Base-by-base conservation (phyloP, 2,888 invertebrate genomes). In the Cybosia mesomella region DNA sequence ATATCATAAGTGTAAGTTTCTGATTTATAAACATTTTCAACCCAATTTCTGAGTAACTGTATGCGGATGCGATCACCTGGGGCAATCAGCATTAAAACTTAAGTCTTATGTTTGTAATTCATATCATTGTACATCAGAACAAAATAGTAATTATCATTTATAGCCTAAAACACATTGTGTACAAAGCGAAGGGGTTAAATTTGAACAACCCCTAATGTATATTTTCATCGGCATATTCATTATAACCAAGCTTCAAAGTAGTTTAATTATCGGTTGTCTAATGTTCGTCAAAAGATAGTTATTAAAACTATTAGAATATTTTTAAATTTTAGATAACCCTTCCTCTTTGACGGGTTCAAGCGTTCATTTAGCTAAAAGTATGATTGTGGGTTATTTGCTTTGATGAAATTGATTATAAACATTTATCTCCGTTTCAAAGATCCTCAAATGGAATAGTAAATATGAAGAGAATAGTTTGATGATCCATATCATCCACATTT, bases 261-360 rank as follows among this genome's bases (percentile, higher is more conserved):
- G 76, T 86, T 92, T 95, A 94, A 95, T 94, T 92, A 89, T 80
- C 78, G 87, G 91, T 91, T 95, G 93, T 93, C 92, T 86, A 85
- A 85, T 85, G 85, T 86, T 85, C 89, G 87, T 90, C 87, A 89
- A 89, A 90, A 89, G 85, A 82, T 77, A 85, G 89, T 90, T 91
- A 94, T 95, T 94, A 93, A 91, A 93, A 89, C 92, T 90, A 93
- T 95, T 93, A 93, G 88, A 87, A 89, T 89, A 88, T 91, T 88
- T 91, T 85, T 54, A 90, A 89, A 88, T 83, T 81, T 82, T 87
- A 84, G 76, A 87, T 86, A 58, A 83, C 84, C 83, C 85, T 86
- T 83, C 81, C 80, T 75, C 82, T 77, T 82, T 86, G 88, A 89
- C 89, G 88, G 83, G 83, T 80, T 76, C 72, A 90, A 85, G 86